Base-by-base conservation (phyloP, 2,888 invertebrate genomes). In the Apamea crenata region DNA sequence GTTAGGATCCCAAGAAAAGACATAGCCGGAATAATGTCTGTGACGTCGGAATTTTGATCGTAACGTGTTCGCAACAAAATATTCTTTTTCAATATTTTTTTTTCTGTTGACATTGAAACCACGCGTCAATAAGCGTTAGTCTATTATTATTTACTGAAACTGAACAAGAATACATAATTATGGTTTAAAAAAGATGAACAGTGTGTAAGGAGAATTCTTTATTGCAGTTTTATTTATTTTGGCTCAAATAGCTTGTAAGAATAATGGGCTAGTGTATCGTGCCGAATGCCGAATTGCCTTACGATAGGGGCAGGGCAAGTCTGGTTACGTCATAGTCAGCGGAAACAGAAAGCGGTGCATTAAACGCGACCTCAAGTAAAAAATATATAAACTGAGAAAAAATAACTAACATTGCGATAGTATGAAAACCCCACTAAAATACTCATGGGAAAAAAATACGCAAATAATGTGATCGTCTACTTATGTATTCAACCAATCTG, bases 151-250 rank as follows among this genome's bases (percentile, higher is more conserved):
- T 21, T 36, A 4, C 7, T 21, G 21, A 32, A 47, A 18, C 4
- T 1, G 7, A 77, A 65, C 8, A 7, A 0, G 5, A 29, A 65
- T 50, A 8, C 32, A 3, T 0, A n/a, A n/a, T n/a, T n/a, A 10
- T n/a, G 5, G 44, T 59, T n/a, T 44, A 16, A 56, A 71, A 50
- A 56, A 29, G 0, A 32, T 29, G 5, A 29, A n/a, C 36, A 14
- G 1, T 71, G 21, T 32, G 1, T 1, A 29, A n/a, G 1, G n/a
- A 12, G n/a, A 53, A n/a, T 74, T 29, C 2, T 25, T 29, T 40
- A 56, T 18, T 74, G 36, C 2, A 29, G 10, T 72, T 47, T 29
- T 40, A 29, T 74, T 74, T 53, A 74, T 40, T 25, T 68, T 68
- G 18, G 18, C 18, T 32, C 18, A 44, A 69, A 32, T 32, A 18